Evolutionary conservation across 2,797 vertebrate species (phyloP), one percentile per base, ranked within the genome.

Genomic region (Chromis chromis): DNA sequence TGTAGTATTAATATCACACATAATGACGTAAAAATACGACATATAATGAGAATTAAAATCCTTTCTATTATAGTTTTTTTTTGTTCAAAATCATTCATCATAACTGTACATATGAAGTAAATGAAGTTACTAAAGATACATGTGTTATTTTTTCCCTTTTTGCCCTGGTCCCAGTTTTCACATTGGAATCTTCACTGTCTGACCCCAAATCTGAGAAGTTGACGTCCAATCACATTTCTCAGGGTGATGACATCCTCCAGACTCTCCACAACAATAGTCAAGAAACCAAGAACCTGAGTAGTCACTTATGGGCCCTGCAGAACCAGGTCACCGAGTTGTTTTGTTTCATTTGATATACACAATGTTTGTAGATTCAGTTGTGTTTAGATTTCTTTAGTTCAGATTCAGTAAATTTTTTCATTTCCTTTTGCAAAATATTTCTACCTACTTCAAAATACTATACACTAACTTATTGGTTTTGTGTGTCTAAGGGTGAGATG

Each of bases 241-340:
- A 0, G 42, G 21, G 19, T 2, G 56, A 72, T 7, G 54, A 27
- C 10, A 42, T 31, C 48, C 24, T 89, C 17, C 52, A 78, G 11
- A 64, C 19, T n/a, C 24, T 86, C 4, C 65, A 40, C 1, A 93
- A 92, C 85, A 90, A 63, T 80, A 93, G 73, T 6, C 65, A 62
- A 31, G 81, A 91, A 65, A 74, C 77, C 42, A 59, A 27, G 25
- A 80, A 0, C 19, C 44, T 92, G 42, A 72, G 3, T 25, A 28
- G n/a, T 11, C 25, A 76, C 0, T 40, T 92, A 0, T 39, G 22
- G 65, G 17, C 48, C 3, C 80, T 93, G 60, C 57, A 91, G 73
- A 86, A 4, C 49, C 85, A 91, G 87, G 91, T 92, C 27, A 31
- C 44, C 7, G 3, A 36, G 9, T 12, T 36, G 33, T 12, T 36